Evolutionary conservation across 1,140 invertebrate genomes (phyloP).

Genomic region (Venustaconcha ellipsiformis): DNA sequence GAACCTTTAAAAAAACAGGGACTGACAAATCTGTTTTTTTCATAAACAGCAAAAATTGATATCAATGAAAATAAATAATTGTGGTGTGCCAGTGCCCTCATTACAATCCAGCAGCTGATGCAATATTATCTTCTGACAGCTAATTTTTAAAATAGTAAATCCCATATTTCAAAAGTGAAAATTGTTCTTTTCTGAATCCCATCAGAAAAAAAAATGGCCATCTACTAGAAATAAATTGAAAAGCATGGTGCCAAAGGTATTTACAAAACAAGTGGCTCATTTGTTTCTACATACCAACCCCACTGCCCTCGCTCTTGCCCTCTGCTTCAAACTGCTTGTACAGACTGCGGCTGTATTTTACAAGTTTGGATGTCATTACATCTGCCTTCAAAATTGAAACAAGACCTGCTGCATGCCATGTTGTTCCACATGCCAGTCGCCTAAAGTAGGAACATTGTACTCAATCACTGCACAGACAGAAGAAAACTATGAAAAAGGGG

Average conservation of each 20-base stretch:
- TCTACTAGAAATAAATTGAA: neutral
- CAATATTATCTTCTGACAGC: no score
- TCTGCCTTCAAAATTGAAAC: conserved; percentile 87
- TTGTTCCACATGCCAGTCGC: conserved; percentile 86
- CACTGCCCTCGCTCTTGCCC: conserved; percentile 71
- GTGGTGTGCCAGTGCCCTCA: no score
- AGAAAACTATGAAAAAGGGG: no score
- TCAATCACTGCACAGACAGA: no score
- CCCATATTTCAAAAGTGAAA: neutral
- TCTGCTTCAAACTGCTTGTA: conserved; percentile 84
- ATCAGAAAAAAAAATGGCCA: neutral
- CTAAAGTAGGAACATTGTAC: neutral
- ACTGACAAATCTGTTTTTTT: no score
- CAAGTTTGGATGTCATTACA: conserved; percentile 82
- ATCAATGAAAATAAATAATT: no score
- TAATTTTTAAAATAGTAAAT: no score
- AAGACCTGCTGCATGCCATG: conserved; percentile 88
- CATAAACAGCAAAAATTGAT: no score
- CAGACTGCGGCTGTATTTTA: conserved; percentile 85
- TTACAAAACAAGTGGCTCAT: conserved; percentile 58
- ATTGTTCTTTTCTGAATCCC: neutral
- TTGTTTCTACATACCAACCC: conserved; percentile 38
- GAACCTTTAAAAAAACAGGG: no score
- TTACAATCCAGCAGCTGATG: no score
- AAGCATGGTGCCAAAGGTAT: neutral